Conservation (phyloP, 2,888 invertebrate genomes). For the Polia nebulosa region DNA sequence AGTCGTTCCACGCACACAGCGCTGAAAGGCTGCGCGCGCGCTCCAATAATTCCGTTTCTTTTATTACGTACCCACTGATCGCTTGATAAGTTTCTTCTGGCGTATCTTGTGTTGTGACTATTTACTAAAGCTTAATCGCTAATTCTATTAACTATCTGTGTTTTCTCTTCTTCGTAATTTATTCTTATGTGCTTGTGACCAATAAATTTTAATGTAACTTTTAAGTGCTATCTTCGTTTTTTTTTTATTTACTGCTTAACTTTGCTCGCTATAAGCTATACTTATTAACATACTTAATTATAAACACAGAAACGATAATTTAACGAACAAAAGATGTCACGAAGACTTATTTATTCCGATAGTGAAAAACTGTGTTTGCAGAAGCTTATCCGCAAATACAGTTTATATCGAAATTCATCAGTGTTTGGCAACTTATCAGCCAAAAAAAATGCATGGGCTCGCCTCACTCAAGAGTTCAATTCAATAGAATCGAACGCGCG, state of each 20-base stretch:
- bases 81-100: neutral
- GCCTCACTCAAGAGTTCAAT: constrained; percentile 8
- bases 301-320: neutral
- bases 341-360: constrained; percentile 13
- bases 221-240: neutral
- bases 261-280: neutral
- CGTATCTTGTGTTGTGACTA: neutral
- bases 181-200: neutral
- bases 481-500: constrained; percentile 1
- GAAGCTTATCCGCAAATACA: constrained; percentile 9
- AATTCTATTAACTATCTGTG: neutral
- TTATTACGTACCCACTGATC: neutral
- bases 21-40: neutral
- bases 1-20: neutral
- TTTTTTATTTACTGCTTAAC: neutral
- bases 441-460: constrained; percentile 10
- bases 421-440: constrained; percentile 9
- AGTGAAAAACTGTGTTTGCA: constrained; percentile 14
- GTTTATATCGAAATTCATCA: constrained; percentile 3
- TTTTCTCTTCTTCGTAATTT: neutral
- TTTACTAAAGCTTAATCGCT: neutral
- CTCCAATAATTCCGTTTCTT: neutral
- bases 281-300: neutral
- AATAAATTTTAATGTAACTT: neutral
- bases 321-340: neutral